Evolutionary conservation across 2,888 invertebrate genomes (phyloP).

Genomic region (Colostygia pectinataria): DNA sequence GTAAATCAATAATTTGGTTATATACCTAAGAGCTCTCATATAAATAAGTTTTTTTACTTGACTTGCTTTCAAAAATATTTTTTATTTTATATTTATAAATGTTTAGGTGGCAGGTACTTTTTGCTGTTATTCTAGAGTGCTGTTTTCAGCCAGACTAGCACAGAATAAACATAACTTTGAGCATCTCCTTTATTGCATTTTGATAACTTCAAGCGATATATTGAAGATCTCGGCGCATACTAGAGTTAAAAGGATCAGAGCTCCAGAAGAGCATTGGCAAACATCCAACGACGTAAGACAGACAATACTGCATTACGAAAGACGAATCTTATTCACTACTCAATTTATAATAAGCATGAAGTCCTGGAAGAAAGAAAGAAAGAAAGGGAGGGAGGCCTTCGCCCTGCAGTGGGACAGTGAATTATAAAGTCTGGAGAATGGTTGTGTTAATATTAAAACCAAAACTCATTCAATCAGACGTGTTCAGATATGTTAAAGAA

Average conservation of each 20-base stretch:
- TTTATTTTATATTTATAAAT: no score
- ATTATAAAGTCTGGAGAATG: constrained; percentile 6
- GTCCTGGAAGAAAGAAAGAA: no score
- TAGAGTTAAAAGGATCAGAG: constrained; percentile 38
- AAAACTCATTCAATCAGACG: constrained; percentile 18
- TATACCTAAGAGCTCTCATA: no score
- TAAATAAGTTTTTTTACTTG: no score
- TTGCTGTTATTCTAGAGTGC: no score
- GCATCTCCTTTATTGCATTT: constrained; percentile 1
- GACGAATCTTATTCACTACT: constrained; percentile 24
- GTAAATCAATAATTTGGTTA: no score
- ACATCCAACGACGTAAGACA: constrained; percentile 47
- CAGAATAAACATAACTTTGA: no score
- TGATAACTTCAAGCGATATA: constrained; percentile 2
- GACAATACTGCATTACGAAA: constrained; percentile 45
- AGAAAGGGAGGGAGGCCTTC: no score
- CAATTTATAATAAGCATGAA: no score
- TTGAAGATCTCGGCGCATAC: constrained; percentile 22
- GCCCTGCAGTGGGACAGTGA: constrained; percentile 4
- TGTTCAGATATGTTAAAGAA: constrained; percentile 31
- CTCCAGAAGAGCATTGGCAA: constrained; percentile 50
- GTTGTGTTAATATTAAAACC: constrained; percentile 12
- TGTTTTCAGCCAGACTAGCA: no score
- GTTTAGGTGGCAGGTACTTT: no score
- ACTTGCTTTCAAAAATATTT: no score